Evolutionary conservation across 2,113 vertebrate species (phyloP).

Genomic region (Lanius ludovicianus): DNA sequence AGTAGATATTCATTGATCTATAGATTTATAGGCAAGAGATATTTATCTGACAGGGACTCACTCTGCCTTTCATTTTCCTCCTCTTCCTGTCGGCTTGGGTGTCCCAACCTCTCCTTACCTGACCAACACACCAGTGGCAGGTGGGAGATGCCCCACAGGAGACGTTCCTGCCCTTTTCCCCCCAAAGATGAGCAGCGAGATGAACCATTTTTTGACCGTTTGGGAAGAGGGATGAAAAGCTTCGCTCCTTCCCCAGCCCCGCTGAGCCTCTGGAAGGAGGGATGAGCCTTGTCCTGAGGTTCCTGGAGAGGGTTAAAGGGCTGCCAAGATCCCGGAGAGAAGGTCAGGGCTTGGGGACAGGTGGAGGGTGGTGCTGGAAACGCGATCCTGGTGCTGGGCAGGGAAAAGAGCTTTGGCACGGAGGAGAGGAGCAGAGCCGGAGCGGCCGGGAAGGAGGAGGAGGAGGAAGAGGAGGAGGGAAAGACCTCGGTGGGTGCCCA

Average conservation of each 20-base stretch:
- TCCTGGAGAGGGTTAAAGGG: not conserved
- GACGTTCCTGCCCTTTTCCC: no score
- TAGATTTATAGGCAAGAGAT: not conserved
- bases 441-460: not conserved
- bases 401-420: not conserved
- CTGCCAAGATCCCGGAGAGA: not conserved
- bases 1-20: no score
- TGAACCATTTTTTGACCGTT: accelerated
- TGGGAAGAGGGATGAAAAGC: not conserved
- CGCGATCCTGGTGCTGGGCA: not conserved
- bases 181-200: not conserved
- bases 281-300: no score
- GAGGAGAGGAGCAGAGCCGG: not conserved
- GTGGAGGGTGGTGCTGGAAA: slow-evolving; percentile 41
- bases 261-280: not conserved
- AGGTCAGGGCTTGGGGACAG: not conserved
- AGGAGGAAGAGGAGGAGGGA: not conserved
- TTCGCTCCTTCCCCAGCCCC: accelerated
- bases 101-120: not conserved
- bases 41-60: not conserved
- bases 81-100: not conserved
- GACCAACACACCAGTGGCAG: not conserved
- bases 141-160: not conserved
- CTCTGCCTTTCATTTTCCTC: accelerated
- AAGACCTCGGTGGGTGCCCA: not conserved